These are phyloP conservation scores for Lydus trimaculatus DNA, from an alignment of 2,888 invertebrate genomes.

Conservation along the genomic window DNA sequence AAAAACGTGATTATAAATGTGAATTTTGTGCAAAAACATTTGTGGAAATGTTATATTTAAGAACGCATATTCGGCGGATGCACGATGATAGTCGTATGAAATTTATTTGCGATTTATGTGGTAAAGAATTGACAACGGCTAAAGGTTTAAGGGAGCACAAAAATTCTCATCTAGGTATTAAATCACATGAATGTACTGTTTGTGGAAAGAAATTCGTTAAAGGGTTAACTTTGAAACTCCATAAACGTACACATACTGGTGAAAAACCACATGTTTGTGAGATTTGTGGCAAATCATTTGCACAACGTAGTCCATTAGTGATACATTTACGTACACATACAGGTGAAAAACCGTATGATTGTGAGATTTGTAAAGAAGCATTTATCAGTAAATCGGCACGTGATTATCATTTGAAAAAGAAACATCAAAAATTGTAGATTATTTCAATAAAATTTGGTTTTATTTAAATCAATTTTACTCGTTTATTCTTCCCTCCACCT, in stretches of 20 bases:
- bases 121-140: constrained; percentile 47
- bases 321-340: constrained; percentile 48
- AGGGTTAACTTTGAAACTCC: constrained; percentile 44
- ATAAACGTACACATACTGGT: constrained; percentile 41
- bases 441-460: background rate
- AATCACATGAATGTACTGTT: constrained; percentile 60
- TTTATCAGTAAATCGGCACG: constrained; percentile 9
- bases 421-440: background rate
- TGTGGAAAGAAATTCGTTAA: constrained; percentile 59
- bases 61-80: constrained; percentile 26
- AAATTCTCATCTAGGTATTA: constrained; percentile 51
- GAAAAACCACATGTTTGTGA: constrained; percentile 61
- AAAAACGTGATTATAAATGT: constrained; percentile 1
- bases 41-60: background rate
- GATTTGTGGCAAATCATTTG: constrained; percentile 58
- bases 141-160: constrained; percentile 49
- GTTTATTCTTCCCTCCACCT: no score
- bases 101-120: constrained; percentile 45
- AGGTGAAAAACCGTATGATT: constrained; percentile 17
- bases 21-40: constrained; percentile 10
- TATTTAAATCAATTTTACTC: background rate
- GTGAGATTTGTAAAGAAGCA: constrained; percentile 11
- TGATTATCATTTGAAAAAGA: background rate
- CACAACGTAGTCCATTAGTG: constrained; percentile 63
- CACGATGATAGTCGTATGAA: constrained; percentile 9